These are phyloP conservation scores for Picus viridis DNA, from an alignment of 2,797 vertebrate genomes.

Conservation along the genomic window DNA sequence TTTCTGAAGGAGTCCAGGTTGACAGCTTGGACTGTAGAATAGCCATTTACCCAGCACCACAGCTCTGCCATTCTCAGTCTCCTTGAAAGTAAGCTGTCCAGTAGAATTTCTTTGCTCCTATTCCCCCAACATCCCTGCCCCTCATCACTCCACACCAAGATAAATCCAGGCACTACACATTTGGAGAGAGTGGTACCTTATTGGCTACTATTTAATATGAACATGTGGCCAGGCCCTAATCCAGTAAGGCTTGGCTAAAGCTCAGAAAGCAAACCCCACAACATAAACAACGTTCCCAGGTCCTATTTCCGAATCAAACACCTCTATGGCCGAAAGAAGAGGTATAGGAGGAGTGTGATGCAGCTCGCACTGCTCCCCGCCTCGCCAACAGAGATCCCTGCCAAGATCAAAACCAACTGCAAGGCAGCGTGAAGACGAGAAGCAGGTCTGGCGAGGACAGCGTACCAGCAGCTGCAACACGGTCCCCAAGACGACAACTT, in stretches of 20 bases:
- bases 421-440: background rate
- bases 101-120: background rate
- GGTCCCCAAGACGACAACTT: background rate
- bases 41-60: background rate
- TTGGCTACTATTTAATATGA: background rate
- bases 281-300: background rate
- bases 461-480: background rate
- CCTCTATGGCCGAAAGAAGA: background rate
- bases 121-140: background rate
- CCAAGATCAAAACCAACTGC: background rate
- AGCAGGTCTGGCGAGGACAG: background rate
- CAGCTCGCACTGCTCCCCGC: background rate
- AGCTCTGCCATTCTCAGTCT: background rate
- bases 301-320: background rate
- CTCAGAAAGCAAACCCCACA: background rate
- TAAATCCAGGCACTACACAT: background rate
- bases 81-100: background rate
- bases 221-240: background rate
- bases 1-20: background rate
- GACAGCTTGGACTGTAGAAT: background rate
- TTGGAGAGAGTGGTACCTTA: fast-evolving
- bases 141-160: background rate
- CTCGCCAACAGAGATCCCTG: background rate
- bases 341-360: background rate
- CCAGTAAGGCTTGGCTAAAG: background rate